Evolutionary conservation across 2,113 vertebrate species (phyloP).

Genomic region (Trogon surrucura): DNA sequence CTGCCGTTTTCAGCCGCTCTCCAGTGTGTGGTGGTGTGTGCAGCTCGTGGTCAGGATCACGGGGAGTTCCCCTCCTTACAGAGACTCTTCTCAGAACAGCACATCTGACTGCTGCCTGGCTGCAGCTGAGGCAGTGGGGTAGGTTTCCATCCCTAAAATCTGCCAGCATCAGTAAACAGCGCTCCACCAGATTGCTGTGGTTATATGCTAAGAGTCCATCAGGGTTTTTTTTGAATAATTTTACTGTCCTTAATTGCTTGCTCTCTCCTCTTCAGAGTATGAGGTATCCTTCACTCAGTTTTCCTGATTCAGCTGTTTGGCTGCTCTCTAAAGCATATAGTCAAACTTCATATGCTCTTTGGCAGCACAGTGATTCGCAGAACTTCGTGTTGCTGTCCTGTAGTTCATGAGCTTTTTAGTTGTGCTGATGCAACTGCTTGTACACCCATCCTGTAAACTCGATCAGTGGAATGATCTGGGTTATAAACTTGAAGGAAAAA

Average conservation of each 20-base stretch:
- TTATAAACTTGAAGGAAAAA: background rate
- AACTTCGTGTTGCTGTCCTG: background rate
- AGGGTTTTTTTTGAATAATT: background rate
- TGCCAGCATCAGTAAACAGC: background rate
- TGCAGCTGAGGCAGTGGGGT: background rate
- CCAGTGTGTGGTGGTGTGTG: fast-evolving
- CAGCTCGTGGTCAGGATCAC: background rate
- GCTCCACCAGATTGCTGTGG: fast-evolving
- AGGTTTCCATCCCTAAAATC: background rate
- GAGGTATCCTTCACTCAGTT: background rate
- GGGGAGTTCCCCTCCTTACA: background rate
- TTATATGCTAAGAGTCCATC: background rate
- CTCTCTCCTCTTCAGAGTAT: background rate
- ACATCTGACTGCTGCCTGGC: background rate
- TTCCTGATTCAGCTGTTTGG: background rate
- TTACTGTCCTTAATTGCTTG: background rate
- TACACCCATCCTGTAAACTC: background rate
- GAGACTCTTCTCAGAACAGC: background rate
- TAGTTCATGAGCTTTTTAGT: background rate
- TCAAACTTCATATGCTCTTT: background rate
- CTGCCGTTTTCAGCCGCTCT: background rate
- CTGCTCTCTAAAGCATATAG: background rate
- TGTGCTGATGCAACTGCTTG: background rate
- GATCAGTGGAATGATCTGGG: background rate
- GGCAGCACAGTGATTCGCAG: background rate